Evolutionary conservation across 2,113 vertebrate genomes (phyloP).

Genomic region (Pygoscelis antarcticus): DNA sequence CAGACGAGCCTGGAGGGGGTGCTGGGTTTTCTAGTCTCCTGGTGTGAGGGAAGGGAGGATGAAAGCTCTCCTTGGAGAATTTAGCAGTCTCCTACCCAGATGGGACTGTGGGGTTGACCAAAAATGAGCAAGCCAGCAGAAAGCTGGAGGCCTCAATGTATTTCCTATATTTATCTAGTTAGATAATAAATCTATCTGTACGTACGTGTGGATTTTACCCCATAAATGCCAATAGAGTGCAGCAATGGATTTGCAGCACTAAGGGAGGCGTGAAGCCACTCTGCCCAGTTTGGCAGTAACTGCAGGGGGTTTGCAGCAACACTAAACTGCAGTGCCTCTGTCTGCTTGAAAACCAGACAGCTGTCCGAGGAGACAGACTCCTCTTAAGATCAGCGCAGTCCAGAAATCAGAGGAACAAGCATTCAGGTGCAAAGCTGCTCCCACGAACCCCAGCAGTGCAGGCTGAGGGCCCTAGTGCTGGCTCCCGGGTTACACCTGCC

Average conservation of each 20-base stretch:
- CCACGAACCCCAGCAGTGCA: accelerated
- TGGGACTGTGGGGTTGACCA: not conserved
- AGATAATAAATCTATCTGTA: not conserved
- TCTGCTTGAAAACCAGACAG: not conserved
- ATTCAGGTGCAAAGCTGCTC: not conserved
- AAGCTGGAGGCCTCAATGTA: not conserved
- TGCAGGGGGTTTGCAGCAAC: not conserved
- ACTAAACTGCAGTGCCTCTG: not conserved
- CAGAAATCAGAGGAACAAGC: not conserved
- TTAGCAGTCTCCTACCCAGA: not conserved
- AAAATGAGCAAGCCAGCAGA: not conserved
- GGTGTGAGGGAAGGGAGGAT: accelerated
- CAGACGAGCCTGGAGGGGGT: not conserved
- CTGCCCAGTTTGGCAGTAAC: too few species aligned
- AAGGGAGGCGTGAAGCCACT: accelerated
- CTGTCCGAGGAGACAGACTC: not conserved
- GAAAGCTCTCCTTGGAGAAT: not conserved
- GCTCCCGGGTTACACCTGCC: too few species aligned
- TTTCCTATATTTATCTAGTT: not conserved
- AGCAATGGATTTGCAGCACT: not conserved
- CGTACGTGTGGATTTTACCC: not conserved
- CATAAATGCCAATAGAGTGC: not conserved
- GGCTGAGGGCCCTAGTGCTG: accelerated
- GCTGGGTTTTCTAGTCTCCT: not conserved
- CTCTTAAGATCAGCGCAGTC: not conserved